Percentiles rank a stretch among this genome's conserved stretches.
These are phyloP conservation scores for Argyrosomus japonicus DNA, from an alignment of 2,113 vertebrate genomes.

Conservation along the genomic window DNA sequence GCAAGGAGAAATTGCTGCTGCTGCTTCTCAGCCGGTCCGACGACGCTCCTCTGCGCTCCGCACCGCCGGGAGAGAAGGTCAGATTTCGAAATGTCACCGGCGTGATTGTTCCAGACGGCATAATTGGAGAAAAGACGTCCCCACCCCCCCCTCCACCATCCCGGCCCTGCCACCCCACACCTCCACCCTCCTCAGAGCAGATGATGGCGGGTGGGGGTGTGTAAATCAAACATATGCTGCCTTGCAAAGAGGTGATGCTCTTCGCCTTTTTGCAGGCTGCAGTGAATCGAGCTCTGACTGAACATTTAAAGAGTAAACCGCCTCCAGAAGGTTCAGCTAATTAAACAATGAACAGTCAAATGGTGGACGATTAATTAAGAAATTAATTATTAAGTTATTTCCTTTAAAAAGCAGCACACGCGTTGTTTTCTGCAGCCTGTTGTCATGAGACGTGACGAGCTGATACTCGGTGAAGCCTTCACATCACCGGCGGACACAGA, in stretches of 20 bases:
- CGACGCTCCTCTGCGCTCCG: slow-evolving; percentile 29
- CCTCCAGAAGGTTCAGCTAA: not conserved
- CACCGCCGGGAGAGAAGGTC: slow-evolving; percentile 83
- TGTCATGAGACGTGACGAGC: not conserved
- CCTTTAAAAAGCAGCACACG: not conserved
- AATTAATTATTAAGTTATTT: not conserved
- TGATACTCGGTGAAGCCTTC: not conserved
- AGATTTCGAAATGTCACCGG: slow-evolving; percentile 85
- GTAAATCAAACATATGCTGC: slow-evolving; percentile 61
- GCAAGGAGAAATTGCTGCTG: slow-evolving; percentile 50
- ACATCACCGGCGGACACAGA: slow-evolving; percentile 2
- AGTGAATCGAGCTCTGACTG: slow-evolving; percentile 13
- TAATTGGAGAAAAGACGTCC: slow-evolving; percentile 82
- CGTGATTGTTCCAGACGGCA: slow-evolving; percentile 85
- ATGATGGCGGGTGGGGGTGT: slow-evolving; percentile 33
- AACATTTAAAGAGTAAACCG: not conserved
- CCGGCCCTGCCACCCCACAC: not conserved
- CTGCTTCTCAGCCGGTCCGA: slow-evolving; percentile 44
- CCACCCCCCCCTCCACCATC: slow-evolving; percentile 15
- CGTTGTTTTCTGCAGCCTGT: not conserved
- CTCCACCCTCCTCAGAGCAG: slow-evolving; percentile 32
- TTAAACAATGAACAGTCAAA: not conserved
- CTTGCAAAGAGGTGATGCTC: slow-evolving; percentile 35
- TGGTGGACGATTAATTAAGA: no score
- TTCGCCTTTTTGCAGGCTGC: slow-evolving; percentile 14